Evolutionary conservation across 2,113 vertebrate species (phyloP).

Genomic region (Carlito syrichta): DNA sequence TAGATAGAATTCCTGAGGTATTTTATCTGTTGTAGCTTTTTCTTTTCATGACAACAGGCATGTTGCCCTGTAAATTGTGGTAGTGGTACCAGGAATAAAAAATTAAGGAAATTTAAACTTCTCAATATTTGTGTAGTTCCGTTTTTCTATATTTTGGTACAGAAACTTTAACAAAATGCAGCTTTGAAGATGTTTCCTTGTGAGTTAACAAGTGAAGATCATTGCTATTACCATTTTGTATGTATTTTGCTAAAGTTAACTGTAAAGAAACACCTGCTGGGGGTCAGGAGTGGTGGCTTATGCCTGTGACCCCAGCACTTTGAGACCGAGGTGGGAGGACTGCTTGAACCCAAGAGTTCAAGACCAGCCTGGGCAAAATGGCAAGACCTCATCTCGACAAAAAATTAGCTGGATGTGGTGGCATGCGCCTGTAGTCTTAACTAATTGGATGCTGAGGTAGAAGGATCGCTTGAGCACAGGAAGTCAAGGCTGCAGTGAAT

Average conservation of each 20-base stretch:
- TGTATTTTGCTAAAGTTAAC: constrained; percentile 86
- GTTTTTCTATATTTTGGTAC: constrained; percentile 88
- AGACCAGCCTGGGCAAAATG: background rate
- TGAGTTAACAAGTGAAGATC: constrained; percentile 83
- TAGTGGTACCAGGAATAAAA: constrained; percentile 94
- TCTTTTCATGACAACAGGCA: constrained; percentile 91
- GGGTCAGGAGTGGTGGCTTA: background rate
- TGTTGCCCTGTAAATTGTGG: constrained; percentile 94
- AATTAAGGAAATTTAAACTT: constrained; percentile 90
- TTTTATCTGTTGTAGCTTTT: constrained; percentile 88
- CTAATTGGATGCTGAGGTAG: too few species aligned
- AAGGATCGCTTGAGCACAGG: too few species aligned
- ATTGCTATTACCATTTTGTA: constrained; percentile 86
- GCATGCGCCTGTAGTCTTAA: too few species aligned
- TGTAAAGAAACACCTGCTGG: constrained; percentile 85
- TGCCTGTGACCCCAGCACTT: background rate
- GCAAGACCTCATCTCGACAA: background rate
- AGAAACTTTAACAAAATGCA: constrained; percentile 86
- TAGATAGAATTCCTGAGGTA: constrained; percentile 93
- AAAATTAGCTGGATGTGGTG: too few species aligned
- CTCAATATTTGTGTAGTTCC: constrained; percentile 91
- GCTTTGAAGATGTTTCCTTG: constrained; percentile 86
- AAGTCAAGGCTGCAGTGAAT: too few species aligned
- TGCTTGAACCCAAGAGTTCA: background rate
- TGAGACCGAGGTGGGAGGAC: background rate